Base-by-base conservation (phyloP, 2,888 invertebrate species). In the Ommatoiulus sabulosus region DNA sequence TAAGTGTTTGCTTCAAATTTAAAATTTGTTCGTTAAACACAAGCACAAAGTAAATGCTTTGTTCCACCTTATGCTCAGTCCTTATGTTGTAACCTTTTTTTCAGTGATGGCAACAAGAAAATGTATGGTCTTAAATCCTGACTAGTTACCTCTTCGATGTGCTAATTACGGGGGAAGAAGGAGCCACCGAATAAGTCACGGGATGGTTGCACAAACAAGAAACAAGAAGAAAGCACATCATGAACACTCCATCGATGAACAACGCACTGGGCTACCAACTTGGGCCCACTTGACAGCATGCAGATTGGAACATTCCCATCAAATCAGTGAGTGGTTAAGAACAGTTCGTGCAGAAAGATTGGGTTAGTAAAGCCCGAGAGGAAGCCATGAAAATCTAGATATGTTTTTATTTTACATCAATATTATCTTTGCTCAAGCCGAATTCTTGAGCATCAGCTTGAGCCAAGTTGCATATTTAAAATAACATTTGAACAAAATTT, bases 171-270 rank as follows among this genome's bases (percentile, higher is more conserved):
- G 63, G 63, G 63, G 6, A 63, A 63, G 63, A 63, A 63, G 52
- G 63, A 63, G 63, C 63, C 63, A 63, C 20, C 63, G 63, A 63
- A 20, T 63, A 20, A 20, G n/a, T 63, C 63, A 63, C 63, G 15
- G 63, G 63, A 20, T 63, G 63, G 63, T 63, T 63, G 63, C 63
- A 63, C 63, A 63, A 63, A 63, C 63, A 63, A 63, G 63, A 63
- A 20, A 63, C 63, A 63, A 63, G 63, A 63, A 63, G 63, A 63
- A 63, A 63, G 63, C 63, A 63, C 63, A 20, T 63, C 63, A 63
- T 63, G 63, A 63, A 63, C 63, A 63, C 63, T 63, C 63, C 63
- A 20, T 63, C 63, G 63, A n/a, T 63, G 63, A 63, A 63, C 63
- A 63, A 63, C 20, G 63, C n/a, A 20, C 1, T 20, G 10, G 63